phyloP scores from a whole-genome alignment of 2,888 invertebrate species.

The Zelleria hepariella region DNA sequence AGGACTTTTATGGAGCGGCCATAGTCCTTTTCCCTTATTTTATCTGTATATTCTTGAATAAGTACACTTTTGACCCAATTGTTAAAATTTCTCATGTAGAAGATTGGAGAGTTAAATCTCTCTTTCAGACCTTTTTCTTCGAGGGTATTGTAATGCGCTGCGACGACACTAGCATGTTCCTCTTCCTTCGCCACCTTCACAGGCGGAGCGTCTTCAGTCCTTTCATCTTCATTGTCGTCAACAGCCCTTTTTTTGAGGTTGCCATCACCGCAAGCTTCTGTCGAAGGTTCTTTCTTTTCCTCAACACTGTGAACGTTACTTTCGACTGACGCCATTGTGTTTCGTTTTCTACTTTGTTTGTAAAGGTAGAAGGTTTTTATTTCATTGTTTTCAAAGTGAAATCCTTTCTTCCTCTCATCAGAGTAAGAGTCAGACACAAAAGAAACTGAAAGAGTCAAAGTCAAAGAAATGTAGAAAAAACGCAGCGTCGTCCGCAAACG shows the following conservation, averaged over 20 bases:
- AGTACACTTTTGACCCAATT: conserved; percentile 99
- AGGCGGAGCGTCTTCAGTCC: not conserved
- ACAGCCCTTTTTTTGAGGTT: not conserved
- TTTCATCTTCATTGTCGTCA: not conserved
- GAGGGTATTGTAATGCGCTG: conserved; percentile 93
- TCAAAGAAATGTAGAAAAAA: too few relatives aligned
- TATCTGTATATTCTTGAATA: conserved; percentile 85
- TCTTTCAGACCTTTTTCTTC: conserved; percentile 85
- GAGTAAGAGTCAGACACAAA: too few relatives aligned
- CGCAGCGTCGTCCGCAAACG: too few relatives aligned
- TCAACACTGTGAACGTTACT: not conserved
- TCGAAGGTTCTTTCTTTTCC: not conserved
- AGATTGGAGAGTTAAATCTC: conserved; percentile 90
- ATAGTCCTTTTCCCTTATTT: conserved; percentile 76
- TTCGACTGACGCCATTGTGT: not conserved
- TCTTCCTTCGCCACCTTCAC: conserved; percentile 12
- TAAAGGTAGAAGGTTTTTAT: too few relatives aligned
- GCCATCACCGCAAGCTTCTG: not conserved
- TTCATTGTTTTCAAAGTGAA: too few relatives aligned
- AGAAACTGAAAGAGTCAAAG: too few relatives aligned
- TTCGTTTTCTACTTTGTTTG: not conserved
- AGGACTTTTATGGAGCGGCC: conserved; percentile 81
- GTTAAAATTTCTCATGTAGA: conserved; percentile 96
- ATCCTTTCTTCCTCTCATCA: too few relatives aligned
- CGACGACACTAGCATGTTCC: conserved; percentile 78